phyloP scores from a whole-genome alignment of 2,888 invertebrate species.

The Zaprionus bogoriensis region DNA sequence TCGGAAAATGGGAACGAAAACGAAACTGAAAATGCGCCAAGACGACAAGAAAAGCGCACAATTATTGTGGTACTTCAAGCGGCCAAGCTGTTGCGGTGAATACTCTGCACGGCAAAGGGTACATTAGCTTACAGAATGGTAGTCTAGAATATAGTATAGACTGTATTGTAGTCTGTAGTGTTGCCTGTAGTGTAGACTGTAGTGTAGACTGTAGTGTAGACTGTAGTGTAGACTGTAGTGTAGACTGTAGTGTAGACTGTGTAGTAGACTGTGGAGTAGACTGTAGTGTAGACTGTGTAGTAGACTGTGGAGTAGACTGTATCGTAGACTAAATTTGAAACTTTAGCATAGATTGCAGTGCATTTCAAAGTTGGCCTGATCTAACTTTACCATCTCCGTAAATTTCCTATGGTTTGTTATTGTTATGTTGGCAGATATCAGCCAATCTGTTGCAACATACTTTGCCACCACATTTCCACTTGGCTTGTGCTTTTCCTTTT shows the following conservation, averaged over 20 bases:
- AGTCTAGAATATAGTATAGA: background rate
- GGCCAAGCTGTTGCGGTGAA: conserved; percentile 15
- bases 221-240: background rate
- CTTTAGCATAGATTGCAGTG: no score
- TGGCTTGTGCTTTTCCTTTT: conserved; percentile 20
- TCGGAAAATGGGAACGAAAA: conserved; percentile 35
- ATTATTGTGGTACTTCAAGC: conserved; percentile 22
- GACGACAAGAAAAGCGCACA: conserved; percentile 32
- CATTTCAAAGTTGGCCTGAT: background rate
- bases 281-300: no score
- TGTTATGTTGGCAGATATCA: conserved; percentile 41
- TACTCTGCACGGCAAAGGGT: background rate
- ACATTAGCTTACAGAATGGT: background rate
- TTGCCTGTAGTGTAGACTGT: background rate
- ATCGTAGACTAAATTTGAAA: no score
- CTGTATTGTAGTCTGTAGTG: background rate
- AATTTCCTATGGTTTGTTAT: conserved; percentile 12
- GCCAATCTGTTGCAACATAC: conserved; percentile 44
- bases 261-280: background rate
- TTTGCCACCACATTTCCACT: conserved; percentile 35
- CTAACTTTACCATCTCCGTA: background rate
- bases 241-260: background rate
- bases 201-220: background rate
- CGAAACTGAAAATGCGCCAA: conserved; percentile 27
- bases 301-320: background rate